Evolutionary conservation across 2,888 invertebrate genomes (phyloP), one percentile per base, ranked within the genome.

Genomic region (Rotaria socialis): DNA sequence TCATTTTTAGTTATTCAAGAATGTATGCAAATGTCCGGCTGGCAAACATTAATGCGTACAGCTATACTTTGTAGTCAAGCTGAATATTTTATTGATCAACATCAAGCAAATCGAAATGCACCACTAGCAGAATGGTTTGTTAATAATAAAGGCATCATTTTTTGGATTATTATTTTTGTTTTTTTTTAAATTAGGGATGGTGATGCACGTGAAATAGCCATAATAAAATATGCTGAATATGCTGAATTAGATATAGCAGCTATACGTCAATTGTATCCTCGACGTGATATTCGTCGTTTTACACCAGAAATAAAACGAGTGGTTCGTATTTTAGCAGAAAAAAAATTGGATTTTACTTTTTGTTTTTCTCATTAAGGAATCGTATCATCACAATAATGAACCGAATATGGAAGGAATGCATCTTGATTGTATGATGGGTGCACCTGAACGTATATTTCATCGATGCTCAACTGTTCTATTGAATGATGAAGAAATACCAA

Each of bases 31-130:
- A 80, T 80, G 75, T n/a, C 75, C 8, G 75, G 75, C 6, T 95
- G 95, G 93, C 93, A 94, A 92, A 95, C 96, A 86, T 93, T 99
- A 88, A 95, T 97, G 86, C 94, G 96, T 90, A 95, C 97, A 90
- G 96, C 97, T 80, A 95, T 96, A 88, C 94, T 99, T 87, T 99
- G 99, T 93, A 98, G 97, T 92, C 94, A 98, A 89, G 98, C 99
- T 89, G 97, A 98, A 92, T 99, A 99, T 93, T 97, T 97, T 92
- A 94, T 94, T 87, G 96, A 95, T 88, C 97, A 98, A 91, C 96
- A 97, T 80, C 41, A 80, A 19, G 1, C 41, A 11, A 47, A 10
- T 80, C 75, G 75, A 80, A 43, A 24, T 8, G 6, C 24, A 41
- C 75, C 75, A 41, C 10, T 80, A 24, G 75, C 24, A 80, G 75